Base-by-base conservation (phyloP, 2,888 invertebrate genomes). In the Taphrorychus bicolor region DNA sequence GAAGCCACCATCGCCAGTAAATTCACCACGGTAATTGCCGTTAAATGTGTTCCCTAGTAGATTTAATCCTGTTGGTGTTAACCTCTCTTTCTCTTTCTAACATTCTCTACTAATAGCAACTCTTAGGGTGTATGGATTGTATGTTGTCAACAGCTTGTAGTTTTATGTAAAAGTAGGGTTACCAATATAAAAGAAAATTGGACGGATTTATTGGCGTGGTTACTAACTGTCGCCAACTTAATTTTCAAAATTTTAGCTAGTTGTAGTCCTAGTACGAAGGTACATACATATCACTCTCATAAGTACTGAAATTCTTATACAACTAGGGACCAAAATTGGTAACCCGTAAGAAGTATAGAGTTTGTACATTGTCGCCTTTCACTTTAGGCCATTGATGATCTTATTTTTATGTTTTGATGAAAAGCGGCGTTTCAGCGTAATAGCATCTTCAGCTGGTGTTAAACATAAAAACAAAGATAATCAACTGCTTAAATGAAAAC, bases 21-120 rank as follows among this genome's bases (percentile, higher is more conserved):
- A 86, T 84, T 82, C 86, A 84, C 75, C 87, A 87, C 86, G 82
- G 82, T 82, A 82, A 82, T 80, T 74, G 76, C 73, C 76, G 76
- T 76, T 75, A 73, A 75, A 71, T 70, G 64, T 75, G 48, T 71
- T 58, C 72, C 73, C 74, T 72, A 75, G 76, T 76, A 77, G 75
- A 73, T 74, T 49, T 70, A 56, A 45, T 54, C 54, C 49, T 59
- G 7, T 59, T 23, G 17, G 24, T 59, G 24, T 59, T 19, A 42
- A 19, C 18, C 21, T 16, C 54, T 54, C 2, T 40, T 72, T 71
- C n/a, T n/a, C 70, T 70, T 70, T 51, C 51, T 21, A 51, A 51
- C 49, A n/a, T 32, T 21, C 18, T 16, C 17, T 54, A 54, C n/a
- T 54, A 54, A 54, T 45, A 42, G 14, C 45, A 7, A 16, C 17